A percentile compares a stretch with the other conserved stretches of the same genome.
These are phyloP conservation scores for Drosophila sechellia DNA, from an alignment of 1,140 invertebrate genomes.

Conservation along the genomic window DNA sequence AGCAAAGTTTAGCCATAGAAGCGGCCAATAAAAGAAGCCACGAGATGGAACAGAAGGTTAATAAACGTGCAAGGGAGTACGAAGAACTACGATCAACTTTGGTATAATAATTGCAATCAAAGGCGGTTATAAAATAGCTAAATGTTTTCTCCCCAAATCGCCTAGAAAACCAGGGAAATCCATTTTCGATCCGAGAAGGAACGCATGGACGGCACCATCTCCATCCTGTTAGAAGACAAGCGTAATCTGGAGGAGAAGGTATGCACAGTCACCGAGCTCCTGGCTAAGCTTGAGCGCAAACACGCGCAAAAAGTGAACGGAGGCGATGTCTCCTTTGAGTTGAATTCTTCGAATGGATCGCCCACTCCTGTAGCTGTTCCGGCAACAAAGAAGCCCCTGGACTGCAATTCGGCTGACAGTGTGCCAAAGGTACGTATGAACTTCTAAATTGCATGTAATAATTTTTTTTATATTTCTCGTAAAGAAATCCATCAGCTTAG, in stretches of 20 bases:
- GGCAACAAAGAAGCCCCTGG: conserved; percentile 21
- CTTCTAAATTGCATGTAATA: neutral
- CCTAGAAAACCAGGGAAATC: conserved; percentile 36
- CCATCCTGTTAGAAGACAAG: conserved; percentile 54
- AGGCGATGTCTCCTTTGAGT: conserved; percentile 33
- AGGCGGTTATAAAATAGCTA: neutral
- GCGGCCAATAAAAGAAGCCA: conserved; percentile 5
- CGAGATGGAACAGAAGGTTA: neutral
- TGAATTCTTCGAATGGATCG: conserved; percentile 17
- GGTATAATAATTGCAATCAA: conserved; percentile 10
- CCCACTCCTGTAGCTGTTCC: neutral
- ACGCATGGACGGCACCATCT: conserved; percentile 42
- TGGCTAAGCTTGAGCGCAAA: conserved; percentile 41
- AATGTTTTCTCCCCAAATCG: no score
- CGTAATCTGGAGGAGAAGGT: conserved; percentile 62
- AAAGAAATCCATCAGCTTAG: conserved; percentile 44
- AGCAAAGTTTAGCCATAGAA: neutral
- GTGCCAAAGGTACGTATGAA: conserved; percentile 28
- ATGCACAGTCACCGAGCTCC: conserved; percentile 37
- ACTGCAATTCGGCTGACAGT: neutral
- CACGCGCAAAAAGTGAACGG: conserved; percentile 3
- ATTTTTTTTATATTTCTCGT: neutral
- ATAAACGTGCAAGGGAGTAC: conserved; percentile 12
- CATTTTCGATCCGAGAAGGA: conserved; percentile 6
- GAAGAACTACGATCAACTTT: conserved; percentile 21